Base-by-base conservation (phyloP, 2,797 vertebrate species). In the Schizopygopsis malacanthus region DNA sequence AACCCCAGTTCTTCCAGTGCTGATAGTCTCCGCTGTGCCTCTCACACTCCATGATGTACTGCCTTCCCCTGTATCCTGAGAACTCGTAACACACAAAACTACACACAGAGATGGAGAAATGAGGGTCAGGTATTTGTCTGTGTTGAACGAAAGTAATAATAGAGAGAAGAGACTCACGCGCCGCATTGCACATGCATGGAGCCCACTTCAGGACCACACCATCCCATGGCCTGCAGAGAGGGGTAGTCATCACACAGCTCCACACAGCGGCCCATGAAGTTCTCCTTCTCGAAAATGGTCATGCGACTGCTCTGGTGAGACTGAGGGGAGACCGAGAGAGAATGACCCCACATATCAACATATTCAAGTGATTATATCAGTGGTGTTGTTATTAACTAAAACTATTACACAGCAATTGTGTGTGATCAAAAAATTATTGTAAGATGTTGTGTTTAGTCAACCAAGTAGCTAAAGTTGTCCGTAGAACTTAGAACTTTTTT, bases 1-100 rank as follows among this genome's bases (percentile, higher is more conserved):
- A 95, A 78, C 95, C 95, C 95, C 94, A 96, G 93, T 93, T 95
- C 89, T 85, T 95, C 94, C 95, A 96, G 93, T 96, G 95, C 93
- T 95, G 95, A 92, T 96, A 96, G 88, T 96, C 95, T 85, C 96
- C 95, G 5, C 94, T 95, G 92, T 96, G 95, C 87, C 93, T 94
- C 93, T 96, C 95, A 77, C 95, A 96, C 94, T 96, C 95, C 96
- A 96, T 96, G 91, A 96, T 96, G 93, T 96, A 96, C 94, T 96
- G 96, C 93, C 96, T 94, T 80, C 95, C 96, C 81, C 94, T 95
- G 94, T 96, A 96, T 80, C 96, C 95, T 2, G 96, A 93, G 91
- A 91, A 94, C 94, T 96, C 94, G 91, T 96, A 96, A 93, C 96
- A 96, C 91, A 96, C 95, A 8, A 95, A 96, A 90, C 96, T 96